Conservation (phyloP, 2,797 vertebrate species). For the Phrynocephalus guinanensis region DNA sequence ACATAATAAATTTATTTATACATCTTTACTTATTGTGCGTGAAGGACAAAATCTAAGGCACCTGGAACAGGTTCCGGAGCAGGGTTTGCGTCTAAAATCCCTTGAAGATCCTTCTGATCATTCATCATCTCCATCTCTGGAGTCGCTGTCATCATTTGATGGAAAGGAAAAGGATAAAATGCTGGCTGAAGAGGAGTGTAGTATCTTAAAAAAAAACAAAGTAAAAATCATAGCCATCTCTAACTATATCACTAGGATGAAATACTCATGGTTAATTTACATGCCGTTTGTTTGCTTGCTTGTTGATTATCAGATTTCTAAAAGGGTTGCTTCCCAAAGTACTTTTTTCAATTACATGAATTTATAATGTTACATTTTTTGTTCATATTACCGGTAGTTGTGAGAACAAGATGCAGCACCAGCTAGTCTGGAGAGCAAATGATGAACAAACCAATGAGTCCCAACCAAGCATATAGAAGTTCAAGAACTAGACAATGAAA, state of each 20-base stretch:
- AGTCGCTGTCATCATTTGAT: conserved; percentile 74
- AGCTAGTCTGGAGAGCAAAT: not conserved
- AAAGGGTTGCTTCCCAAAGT: not conserved
- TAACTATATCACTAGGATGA: not conserved
- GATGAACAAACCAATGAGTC: not conserved
- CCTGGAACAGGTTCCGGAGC: conserved; percentile 75
- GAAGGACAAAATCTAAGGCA: conserved; percentile 54
- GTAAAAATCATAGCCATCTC: not conserved
- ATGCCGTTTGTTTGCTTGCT: not conserved
- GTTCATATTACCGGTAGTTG: not conserved
- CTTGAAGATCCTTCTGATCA: conserved; percentile 66
- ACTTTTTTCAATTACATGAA: not conserved
- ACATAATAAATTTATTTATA: conserved; percentile 12
- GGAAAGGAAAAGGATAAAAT: conserved; percentile 74
- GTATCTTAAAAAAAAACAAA: conserved; percentile 68
- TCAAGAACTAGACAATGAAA: too few relatives aligned
- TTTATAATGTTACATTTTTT: not conserved
- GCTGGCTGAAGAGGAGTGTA: conserved; percentile 74
- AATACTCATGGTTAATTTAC: not conserved
- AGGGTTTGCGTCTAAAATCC: conserved; percentile 61
- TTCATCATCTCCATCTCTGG: conserved; percentile 63
- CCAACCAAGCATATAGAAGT: not conserved
- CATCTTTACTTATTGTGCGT: not conserved
- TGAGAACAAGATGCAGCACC: not conserved
- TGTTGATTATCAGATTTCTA: not conserved